Percentiles rank a stretch among this genome's conserved stretches.
Evolutionary conservation across 1,140 invertebrate genomes (phyloP).

Genomic region (Drosophila murphyi): DNA sequence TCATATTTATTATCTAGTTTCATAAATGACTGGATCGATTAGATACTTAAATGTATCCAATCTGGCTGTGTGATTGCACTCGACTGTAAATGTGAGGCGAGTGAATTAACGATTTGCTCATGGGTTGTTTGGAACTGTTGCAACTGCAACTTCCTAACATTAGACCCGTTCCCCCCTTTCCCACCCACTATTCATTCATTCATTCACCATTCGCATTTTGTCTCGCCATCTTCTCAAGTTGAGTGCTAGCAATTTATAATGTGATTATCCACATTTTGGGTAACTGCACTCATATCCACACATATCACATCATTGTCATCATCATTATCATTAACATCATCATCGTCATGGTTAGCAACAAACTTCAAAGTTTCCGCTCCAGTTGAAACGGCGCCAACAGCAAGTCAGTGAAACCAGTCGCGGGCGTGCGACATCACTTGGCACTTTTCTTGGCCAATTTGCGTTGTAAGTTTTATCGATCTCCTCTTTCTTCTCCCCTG

Average conservation of each 20-base stretch:
- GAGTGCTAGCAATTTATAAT: constrained; percentile 62
- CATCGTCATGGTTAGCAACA: not conserved
- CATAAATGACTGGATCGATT: no score
- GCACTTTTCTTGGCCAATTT: no score
- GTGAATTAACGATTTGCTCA: not conserved
- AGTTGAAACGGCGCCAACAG: constrained; percentile 46
- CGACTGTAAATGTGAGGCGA: not conserved
- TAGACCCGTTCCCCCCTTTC: no score
- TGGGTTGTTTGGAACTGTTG: not conserved
- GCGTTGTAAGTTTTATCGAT: no score
- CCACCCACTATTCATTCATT: no score
- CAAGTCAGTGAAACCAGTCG: constrained; percentile 23
- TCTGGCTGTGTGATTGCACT: not conserved
- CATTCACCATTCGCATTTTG: no score
- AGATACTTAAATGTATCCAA: not conserved
- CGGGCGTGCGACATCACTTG: no score
- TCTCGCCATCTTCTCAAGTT: constrained; percentile 2
- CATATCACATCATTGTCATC: constrained; percentile 39
- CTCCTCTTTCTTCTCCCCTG: no score
- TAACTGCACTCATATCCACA: constrained; percentile 38
- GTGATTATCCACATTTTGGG: constrained; percentile 55
- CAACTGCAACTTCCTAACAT: not conserved
- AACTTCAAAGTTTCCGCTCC: constrained; percentile 62
- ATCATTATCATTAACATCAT: constrained; percentile 10
- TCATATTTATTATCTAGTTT: no score